Conservation (phyloP, 2,797 vertebrate species). For the Ciconia nigra region DNA sequence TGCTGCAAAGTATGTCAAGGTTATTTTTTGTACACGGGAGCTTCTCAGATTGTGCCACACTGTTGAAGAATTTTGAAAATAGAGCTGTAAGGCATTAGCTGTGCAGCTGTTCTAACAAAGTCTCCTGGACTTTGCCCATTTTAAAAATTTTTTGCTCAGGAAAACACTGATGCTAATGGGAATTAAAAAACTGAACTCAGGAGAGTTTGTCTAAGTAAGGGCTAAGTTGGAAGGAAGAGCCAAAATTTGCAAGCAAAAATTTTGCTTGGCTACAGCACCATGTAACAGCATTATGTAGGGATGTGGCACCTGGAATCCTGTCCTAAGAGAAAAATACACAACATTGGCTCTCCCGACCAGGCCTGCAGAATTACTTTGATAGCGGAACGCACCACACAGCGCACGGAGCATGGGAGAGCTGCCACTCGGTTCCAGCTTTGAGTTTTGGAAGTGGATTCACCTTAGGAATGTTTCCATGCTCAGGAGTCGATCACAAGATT, state of each 20-base stretch:
- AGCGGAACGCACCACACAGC: background rate
- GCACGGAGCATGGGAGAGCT: background rate
- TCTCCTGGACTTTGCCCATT: constrained; percentile 14
- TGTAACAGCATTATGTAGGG: background rate
- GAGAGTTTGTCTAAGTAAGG: constrained; percentile 8
- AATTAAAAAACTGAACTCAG: constrained; percentile 7
- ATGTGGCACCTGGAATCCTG: constrained; percentile 23
- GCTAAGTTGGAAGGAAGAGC: constrained; percentile 2
- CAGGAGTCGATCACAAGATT: background rate
- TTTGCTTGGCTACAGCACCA: constrained; percentile 28
- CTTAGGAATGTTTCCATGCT: background rate
- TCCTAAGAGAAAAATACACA: background rate
- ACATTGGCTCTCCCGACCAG: background rate
- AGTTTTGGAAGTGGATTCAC: background rate
- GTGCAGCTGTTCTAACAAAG: constrained; percentile 44
- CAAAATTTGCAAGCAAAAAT: constrained; percentile 18
- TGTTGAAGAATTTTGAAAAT: background rate
- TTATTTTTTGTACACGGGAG: background rate
- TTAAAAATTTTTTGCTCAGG: background rate
- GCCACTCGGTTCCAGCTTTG: background rate
- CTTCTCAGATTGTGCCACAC: background rate
- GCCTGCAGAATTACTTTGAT: background rate
- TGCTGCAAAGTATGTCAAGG: background rate
- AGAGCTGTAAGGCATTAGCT: background rate
- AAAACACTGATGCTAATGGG: constrained; percentile 11